Evolutionary conservation across 64 coral and sea anemone species (phyloP).

Genomic region (Pocillopora verrucosa): DNA sequence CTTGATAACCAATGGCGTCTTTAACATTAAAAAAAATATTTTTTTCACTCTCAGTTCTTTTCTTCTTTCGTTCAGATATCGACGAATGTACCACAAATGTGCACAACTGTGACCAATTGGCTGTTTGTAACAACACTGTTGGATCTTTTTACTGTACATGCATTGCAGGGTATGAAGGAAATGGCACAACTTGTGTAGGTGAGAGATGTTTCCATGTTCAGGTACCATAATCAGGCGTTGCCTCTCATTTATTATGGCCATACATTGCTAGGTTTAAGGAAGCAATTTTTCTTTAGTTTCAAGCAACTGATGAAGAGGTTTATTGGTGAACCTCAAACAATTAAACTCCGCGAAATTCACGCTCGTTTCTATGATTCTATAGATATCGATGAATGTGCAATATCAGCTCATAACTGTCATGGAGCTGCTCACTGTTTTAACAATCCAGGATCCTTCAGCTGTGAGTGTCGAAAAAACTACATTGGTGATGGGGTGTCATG

Average conservation of each 20-base stretch:
- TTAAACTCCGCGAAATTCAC: not conserved
- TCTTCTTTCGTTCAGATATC: not conserved
- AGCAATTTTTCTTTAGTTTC: no score
- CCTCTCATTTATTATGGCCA: no score
- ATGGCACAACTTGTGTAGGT: not conserved
- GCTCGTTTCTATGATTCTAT: not conserved
- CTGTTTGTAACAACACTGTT: not conserved
- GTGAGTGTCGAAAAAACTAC: conserved; percentile 7
- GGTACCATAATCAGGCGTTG: no score
- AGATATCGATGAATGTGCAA: conserved; percentile 51
- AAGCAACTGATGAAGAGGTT: no score
- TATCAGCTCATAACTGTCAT: conserved; percentile 35
- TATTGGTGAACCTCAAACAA: no score
- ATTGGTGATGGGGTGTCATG: conserved; percentile 11
- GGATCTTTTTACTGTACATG: not conserved
- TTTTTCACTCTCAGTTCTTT: no score
- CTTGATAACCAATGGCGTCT: no score
- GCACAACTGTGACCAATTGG: not conserved
- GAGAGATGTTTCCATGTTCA: not conserved
- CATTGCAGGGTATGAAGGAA: not conserved
- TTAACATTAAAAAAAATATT: no score
- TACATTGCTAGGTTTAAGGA: no score
- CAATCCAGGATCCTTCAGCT: conserved; percentile 6
- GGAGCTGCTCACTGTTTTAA: conserved; percentile 25
- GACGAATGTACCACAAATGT: not conserved